phyloP scores from a whole-genome alignment of 2,113 vertebrate genomes.

The Budorcas taxicolor region DNA sequence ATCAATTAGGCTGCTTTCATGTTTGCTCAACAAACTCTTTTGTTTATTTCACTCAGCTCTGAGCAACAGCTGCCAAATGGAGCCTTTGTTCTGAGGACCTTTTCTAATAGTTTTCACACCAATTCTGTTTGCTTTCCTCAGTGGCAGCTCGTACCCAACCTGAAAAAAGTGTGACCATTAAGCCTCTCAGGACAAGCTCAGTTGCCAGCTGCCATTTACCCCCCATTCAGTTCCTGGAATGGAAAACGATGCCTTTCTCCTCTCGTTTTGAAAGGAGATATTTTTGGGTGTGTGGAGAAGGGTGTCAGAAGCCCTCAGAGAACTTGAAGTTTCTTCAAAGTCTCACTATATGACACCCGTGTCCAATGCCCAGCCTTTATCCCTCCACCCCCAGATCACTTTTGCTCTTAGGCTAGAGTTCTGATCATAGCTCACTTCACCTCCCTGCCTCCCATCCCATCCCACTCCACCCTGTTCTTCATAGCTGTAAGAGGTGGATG shows the following conservation, averaged over 20 bases:
- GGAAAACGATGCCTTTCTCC: slow-evolving; percentile 14
- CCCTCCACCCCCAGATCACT: neutral
- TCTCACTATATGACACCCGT: neutral
- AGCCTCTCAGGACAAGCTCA: slow-evolving; percentile 33
- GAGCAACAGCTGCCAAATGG: slow-evolving; percentile 71
- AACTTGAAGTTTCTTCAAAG: neutral
- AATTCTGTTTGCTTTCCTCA: slow-evolving; percentile 62
- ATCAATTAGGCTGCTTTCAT: slow-evolving; percentile 65
- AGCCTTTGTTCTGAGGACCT: slow-evolving; percentile 65
- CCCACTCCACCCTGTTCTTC: neutral
- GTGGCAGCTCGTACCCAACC: slow-evolving; percentile 26
- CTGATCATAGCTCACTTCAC: neutral
- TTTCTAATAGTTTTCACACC: slow-evolving; percentile 67
- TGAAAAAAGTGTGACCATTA: slow-evolving; percentile 53
- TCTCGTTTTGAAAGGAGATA: neutral
- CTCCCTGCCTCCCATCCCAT: neutral
- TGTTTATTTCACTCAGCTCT: slow-evolving; percentile 64
- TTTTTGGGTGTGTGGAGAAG: neutral
- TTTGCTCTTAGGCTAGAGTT: neutral
- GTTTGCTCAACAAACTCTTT: slow-evolving; percentile 72
- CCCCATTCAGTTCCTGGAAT: slow-evolving; percentile 23
- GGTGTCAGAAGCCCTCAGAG: neutral
- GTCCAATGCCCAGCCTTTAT: neutral
- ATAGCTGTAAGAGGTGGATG: neutral
- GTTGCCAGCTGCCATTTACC: slow-evolving; percentile 67